phyloP scores from a whole-genome alignment of 2,113 vertebrate genomes.

The Erpornis zantholeuca region DNA sequence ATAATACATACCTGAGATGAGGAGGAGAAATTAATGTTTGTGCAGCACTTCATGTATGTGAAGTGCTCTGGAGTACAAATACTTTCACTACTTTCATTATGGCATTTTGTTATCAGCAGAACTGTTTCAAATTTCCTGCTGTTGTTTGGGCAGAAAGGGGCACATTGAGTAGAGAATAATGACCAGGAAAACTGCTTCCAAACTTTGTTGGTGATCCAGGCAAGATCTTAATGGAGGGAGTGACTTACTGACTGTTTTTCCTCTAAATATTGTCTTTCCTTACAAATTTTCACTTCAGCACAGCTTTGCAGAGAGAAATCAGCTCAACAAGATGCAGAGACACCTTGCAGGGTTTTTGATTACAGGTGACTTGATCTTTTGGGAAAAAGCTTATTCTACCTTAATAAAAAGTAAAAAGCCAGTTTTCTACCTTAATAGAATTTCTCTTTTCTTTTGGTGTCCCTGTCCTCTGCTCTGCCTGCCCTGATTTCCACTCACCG shows the following conservation, averaged over 20 bases:
- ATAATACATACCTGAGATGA: background rate
- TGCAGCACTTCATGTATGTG: background rate
- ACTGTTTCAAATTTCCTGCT: background rate
- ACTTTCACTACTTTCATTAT: background rate
- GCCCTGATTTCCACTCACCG: background rate
- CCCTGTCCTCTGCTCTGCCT: background rate
- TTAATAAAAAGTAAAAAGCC: background rate
- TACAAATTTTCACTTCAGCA: background rate
- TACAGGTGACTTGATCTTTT: background rate
- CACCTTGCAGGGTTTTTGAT: background rate
- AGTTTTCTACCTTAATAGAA: background rate
- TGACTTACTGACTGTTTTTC: background rate
- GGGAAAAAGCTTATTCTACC: background rate
- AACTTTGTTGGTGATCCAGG: background rate
- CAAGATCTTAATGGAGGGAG: background rate
- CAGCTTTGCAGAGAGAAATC: background rate
- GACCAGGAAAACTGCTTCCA: background rate
- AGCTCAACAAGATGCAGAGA: background rate
- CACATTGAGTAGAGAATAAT: background rate
- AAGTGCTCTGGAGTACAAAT: background rate
- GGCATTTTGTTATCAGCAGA: background rate
- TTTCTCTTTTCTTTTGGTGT: background rate
- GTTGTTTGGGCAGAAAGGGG: background rate
- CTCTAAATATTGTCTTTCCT: background rate
- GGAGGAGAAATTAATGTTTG: background rate